These are phyloP conservation scores for Echeneis naucrates DNA, from an alignment of 2,797 vertebrate genomes.

Conservation along the genomic window DNA sequence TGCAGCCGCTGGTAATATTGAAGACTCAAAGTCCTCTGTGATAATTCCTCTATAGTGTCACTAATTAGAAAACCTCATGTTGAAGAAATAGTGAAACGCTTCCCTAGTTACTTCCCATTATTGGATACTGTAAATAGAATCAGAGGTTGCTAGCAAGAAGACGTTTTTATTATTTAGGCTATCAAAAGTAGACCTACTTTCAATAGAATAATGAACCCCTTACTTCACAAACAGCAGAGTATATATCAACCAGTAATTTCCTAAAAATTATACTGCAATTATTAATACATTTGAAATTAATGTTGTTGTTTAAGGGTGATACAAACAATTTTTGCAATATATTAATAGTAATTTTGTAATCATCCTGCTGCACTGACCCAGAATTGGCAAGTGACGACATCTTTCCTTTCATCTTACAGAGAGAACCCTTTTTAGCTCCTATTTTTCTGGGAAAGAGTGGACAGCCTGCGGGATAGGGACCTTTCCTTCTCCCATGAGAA, in stretches of 20 bases:
- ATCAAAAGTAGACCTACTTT: neutral
- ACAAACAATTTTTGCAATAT: neutral
- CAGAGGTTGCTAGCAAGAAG: constrained; percentile 31
- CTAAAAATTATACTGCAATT: constrained; percentile 7
- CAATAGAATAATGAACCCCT: neutral
- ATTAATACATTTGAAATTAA: neutral
- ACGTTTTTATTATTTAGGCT: neutral
- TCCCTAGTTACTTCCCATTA: constrained; percentile 41
- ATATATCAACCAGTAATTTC: neutral
- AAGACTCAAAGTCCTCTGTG: constrained; percentile 34
- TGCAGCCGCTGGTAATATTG: constrained; percentile 24
- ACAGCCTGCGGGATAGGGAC: constrained; percentile 34
- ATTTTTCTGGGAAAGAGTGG: constrained; percentile 37
- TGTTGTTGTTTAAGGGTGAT: neutral
- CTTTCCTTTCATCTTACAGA: constrained; percentile 31
- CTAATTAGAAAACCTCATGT: constrained; percentile 59
- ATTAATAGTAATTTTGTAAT: neutral
- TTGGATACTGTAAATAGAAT: constrained; percentile 50
- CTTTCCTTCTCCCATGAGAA: constrained; percentile 51
- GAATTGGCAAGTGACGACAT: constrained; percentile 26
- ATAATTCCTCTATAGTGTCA: constrained; percentile 50
- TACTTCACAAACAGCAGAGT: constrained; percentile 2
- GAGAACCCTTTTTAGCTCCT: constrained; percentile 29
- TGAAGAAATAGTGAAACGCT: constrained; percentile 51
- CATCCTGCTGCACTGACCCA: constrained; percentile 6